These are phyloP conservation scores for Teleogryllus occipitalis DNA, from an alignment of 1,140 invertebrate species.

Conservation along the genomic window DNA sequence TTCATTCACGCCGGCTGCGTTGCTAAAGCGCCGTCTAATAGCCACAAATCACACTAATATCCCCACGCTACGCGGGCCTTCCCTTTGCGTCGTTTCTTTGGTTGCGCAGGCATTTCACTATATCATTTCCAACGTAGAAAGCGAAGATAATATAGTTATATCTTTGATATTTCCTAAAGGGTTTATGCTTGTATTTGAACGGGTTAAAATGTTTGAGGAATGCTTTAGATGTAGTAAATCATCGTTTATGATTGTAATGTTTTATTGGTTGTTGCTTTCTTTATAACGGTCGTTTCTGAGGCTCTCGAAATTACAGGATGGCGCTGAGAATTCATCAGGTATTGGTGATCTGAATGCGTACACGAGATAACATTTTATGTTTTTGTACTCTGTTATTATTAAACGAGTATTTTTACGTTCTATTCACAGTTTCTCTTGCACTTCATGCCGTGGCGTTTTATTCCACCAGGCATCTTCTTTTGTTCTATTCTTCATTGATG, in stretches of 20 bases:
- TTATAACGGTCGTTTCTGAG: no score
- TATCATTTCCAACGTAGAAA: neutral
- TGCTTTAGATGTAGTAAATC: neutral
- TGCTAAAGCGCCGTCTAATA: neutral
- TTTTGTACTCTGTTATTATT: no score
- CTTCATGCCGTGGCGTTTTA: no score
- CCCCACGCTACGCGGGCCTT: neutral
- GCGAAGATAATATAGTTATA: slow-evolving; percentile 1
- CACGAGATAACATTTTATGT: no score
- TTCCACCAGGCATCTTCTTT: no score
- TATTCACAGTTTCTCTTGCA: no score
- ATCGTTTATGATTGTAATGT: neutral
- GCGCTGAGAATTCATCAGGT: no score
- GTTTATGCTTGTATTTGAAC: neutral
- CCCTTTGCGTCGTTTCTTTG: neutral
- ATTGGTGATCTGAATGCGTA: no score
- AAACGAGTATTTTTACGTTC: no score
- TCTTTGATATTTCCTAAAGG: neutral
- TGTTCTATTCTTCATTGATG: no score
- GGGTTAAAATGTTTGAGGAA: neutral
- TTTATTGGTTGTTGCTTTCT: neutral
- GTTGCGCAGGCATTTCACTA: neutral
- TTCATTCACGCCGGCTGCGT: no score
- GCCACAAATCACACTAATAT: neutral
- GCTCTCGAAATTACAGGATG: no score